A percentile compares a stretch with the other conserved stretches of the same genome.
phyloP scores from a whole-genome alignment of 1,140 invertebrate species.

The Calosoma granatense region DNA sequence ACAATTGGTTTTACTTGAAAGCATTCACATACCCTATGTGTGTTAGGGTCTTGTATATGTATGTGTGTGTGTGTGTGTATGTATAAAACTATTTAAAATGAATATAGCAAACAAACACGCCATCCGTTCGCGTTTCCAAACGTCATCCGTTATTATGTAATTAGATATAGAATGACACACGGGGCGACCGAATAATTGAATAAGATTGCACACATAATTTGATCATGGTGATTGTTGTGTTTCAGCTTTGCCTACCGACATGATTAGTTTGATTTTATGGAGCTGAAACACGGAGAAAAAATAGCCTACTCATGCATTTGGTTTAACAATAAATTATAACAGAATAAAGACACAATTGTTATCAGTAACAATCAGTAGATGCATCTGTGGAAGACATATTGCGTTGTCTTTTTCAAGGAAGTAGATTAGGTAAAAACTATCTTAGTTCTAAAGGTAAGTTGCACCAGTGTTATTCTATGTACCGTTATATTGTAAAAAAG shows the following conservation, averaged over 20 bases:
- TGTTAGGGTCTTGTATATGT: too few relatives aligned
- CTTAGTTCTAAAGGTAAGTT: background rate
- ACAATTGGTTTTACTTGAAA: too few relatives aligned
- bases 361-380: background rate
- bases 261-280: background rate
- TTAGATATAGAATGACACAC: background rate
- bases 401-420: background rate
- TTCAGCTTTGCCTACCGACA: background rate
- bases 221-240: background rate
- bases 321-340: background rate
- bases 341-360: background rate
- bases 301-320: too few relatives aligned
- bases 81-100: background rate
- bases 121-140: background rate
- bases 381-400: background rate
- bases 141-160: background rate
- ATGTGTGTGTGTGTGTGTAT: background rate
- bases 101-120: background rate
- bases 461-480: background rate
- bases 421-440: background rate
- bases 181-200: constrained; percentile 1
- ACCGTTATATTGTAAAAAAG: background rate
- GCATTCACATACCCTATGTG: too few relatives aligned
- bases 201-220: background rate
- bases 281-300: background rate